phyloP scores from a whole-genome alignment of 2,797 vertebrate genomes.

The Darevskia mixta region DNA sequence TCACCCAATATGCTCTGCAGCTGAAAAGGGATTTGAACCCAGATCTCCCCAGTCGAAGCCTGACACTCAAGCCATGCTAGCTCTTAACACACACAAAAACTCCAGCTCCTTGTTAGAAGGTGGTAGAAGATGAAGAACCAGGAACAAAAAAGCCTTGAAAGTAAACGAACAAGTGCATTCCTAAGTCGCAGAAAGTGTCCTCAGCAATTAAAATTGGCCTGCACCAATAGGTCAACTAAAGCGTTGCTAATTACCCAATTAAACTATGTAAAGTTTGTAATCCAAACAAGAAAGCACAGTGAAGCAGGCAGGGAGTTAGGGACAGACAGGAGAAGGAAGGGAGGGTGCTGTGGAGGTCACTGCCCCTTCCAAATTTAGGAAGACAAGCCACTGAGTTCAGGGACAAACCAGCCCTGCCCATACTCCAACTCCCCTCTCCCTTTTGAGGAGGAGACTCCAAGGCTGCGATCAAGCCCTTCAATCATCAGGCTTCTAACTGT shows the following conservation, averaged over 20 bases:
- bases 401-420: too few relatives aligned
- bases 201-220: not conserved
- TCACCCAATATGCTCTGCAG: not conserved
- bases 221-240: not conserved
- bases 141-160: not conserved
- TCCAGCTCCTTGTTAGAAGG: not conserved
- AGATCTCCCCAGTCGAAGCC: not conserved
- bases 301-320: not conserved
- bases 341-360: not conserved
- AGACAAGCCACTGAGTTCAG: not conserved
- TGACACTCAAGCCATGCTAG: too few relatives aligned
- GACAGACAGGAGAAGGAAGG: not conserved
- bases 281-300: not conserved
- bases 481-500: not conserved
- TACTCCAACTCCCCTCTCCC: not conserved
- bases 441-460: not conserved
- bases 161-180: not conserved
- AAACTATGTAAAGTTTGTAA: not conserved
- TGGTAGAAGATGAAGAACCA: not conserved
- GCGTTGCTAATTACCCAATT: conserved; percentile 7
- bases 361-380: not conserved
- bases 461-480: not conserved
- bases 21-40: not conserved
- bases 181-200: conserved; percentile 1
- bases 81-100: not conserved